A percentile compares a stretch with the other conserved stretches of the same genome.
phyloP scores from a whole-genome alignment of 2,113 vertebrate genomes.

The Misgurnus anguillicaudatus region DNA sequence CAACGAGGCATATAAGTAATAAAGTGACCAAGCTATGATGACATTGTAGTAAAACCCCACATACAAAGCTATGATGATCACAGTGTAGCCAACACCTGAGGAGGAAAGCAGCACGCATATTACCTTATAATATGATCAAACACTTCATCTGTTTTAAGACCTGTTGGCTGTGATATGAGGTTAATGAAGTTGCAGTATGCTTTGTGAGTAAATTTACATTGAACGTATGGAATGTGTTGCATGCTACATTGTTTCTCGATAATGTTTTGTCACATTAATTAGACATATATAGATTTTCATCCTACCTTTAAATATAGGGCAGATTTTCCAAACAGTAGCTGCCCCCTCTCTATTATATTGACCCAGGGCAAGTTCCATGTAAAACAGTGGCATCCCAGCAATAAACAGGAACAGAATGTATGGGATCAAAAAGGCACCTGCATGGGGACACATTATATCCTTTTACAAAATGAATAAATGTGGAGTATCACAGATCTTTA shows the following conservation, averaged over 20 bases:
- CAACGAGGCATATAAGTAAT: conserved; percentile 96
- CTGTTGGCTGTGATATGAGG: neutral
- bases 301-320: conserved; percentile 96
- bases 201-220: neutral
- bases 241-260: neutral
- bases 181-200: neutral
- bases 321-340: conserved; percentile 98
- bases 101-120: conserved; percentile 34
- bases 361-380: conserved; percentile 97
- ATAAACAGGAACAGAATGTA: conserved; percentile 95
- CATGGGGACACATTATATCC: conserved; percentile 44
- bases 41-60: conserved; percentile 99
- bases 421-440: conserved; percentile 97
- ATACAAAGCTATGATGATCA: conserved; percentile 96
- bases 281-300: neutral
- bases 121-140: neutral
- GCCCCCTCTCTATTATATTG: conserved; percentile 97
- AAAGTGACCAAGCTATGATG: conserved; percentile 98
- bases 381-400: conserved; percentile 98
- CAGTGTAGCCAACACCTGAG: conserved; percentile 93
- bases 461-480: neutral
- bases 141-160: neutral
- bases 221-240: neutral
- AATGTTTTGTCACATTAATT: neutral
- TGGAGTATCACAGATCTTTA: neutral